A percentile compares a stretch with the other conserved stretches of the same genome.
Conservation (phyloP, 2,113 vertebrate genomes). For the Scytalopus superciliaris region DNA sequence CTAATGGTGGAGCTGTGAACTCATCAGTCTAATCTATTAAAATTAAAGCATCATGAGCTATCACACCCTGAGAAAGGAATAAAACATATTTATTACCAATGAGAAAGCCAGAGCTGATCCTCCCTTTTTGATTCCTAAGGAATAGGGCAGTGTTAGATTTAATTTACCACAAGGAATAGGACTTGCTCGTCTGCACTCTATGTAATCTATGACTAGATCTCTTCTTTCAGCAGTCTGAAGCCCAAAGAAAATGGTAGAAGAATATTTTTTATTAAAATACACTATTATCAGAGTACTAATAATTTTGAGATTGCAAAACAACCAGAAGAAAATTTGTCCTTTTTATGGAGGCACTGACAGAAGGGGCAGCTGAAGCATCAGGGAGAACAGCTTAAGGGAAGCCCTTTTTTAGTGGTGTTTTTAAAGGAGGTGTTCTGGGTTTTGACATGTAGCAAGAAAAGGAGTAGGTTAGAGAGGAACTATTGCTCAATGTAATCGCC, state of each 20-base stretch:
- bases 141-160: constrained; percentile 9
- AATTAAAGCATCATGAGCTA: constrained; percentile 16
- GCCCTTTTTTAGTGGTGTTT: neutral
- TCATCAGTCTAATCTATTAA: neutral
- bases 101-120: neutral
- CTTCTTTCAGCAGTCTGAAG: neutral
- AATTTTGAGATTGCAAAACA: neutral
- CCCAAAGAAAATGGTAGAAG: neutral
- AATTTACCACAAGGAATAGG: neutral
- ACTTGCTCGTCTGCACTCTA: neutral
- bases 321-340: neutral
- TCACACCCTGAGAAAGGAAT: neutral
- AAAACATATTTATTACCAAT: neutral
- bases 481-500: neutral
- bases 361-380: neutral
- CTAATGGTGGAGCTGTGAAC: constrained; percentile 14
- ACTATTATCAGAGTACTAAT: neutral
- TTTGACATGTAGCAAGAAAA: neutral
- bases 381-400: neutral
- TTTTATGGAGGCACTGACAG: neutral
- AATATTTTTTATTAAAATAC: neutral
- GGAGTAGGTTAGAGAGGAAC: neutral
- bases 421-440: neutral
- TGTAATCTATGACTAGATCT: neutral
- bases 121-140: neutral